Conservation (phyloP, 2,113 vertebrate genomes). For the Ptilonorhynchus violaceus region DNA sequence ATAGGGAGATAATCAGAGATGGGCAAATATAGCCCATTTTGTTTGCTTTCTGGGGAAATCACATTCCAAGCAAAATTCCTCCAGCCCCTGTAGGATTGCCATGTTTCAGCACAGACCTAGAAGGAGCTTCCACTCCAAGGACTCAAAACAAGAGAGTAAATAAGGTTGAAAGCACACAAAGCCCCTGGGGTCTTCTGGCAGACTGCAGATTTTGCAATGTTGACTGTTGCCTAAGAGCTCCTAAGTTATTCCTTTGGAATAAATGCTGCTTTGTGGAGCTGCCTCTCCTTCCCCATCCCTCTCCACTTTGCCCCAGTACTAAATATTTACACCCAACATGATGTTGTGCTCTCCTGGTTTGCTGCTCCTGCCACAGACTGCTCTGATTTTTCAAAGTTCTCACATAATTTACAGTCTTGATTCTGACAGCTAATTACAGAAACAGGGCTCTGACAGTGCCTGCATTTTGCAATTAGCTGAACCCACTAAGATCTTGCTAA, state of each 20-base stretch:
- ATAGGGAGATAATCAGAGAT: neutral
- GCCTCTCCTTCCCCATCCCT: neutral
- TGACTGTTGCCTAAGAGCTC: conserved; percentile 53
- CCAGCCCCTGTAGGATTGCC: neutral
- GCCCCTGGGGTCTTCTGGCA: conserved; percentile 25
- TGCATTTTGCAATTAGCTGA: neutral
- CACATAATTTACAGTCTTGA: neutral
- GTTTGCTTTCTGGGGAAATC: neutral
- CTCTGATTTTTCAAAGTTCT: neutral
- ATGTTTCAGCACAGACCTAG: neutral
- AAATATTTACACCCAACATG: neutral
- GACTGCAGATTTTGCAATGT: conserved; percentile 28
- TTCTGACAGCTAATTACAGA: neutral
- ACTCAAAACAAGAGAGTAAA: conserved; percentile 40
- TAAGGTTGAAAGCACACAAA: conserved; percentile 34
- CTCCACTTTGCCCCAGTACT: neutral
- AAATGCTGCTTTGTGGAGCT: neutral
- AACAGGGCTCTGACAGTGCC: neutral
- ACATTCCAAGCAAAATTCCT: neutral
- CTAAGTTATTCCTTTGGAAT: conserved; percentile 2
- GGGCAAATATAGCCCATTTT: neutral
- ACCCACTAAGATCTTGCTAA: neutral
- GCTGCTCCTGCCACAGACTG: neutral
- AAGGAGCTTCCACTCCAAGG: conserved; percentile 15
- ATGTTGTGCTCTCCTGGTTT: neutral